Base-by-base conservation (phyloP, 2,888 invertebrate genomes). In the Dendrolimus pini region DNA sequence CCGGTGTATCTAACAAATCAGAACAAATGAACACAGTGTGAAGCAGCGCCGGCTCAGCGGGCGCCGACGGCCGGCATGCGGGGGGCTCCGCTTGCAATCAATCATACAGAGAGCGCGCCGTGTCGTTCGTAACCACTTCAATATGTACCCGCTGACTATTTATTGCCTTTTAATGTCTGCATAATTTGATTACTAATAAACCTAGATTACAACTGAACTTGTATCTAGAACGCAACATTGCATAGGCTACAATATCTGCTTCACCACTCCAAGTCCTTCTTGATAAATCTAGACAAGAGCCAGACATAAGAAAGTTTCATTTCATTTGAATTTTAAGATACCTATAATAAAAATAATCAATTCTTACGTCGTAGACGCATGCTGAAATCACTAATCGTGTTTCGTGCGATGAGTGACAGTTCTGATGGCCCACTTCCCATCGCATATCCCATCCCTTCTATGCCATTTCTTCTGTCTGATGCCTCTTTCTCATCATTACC, bases 11-110 rank as follows among this genome's bases (percentile, higher is more conserved):
- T 75, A 79, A 82, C 80, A 84, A 84, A 83, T 84, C 80, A 80
- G 77, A 79, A 83, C 83, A 84, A 83, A 83, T 82, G 80, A 82
- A 77, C 80, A 78, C 71, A 74, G 75, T 80, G 82, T 83, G 76
- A 76, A 75, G 74, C 77, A 73, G 72, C 73, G 72, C 71, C 70
- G 80, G 78, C 83, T 77, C 80, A 74, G 75, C 76, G 78, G 82
- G 80, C 69, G 72, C 61, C 65, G 68, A 66, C 63, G 61, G 64
- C 63, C 62, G 65, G 63, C 59, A 56, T 58, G 54, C 56, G 62
- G 58, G 60, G 56, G 58, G 59, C 63, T 55, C 62, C 64, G 62
- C 68, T 68, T 64, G 69, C 74, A 80, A 83, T 83, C 83, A 83
- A 82, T 83, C 82, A 83, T 77, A 77, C 66, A 71, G 65, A 65